Evolutionary conservation across 2,888 invertebrate genomes (phyloP).

Genomic region (Lypha dubia): DNA sequence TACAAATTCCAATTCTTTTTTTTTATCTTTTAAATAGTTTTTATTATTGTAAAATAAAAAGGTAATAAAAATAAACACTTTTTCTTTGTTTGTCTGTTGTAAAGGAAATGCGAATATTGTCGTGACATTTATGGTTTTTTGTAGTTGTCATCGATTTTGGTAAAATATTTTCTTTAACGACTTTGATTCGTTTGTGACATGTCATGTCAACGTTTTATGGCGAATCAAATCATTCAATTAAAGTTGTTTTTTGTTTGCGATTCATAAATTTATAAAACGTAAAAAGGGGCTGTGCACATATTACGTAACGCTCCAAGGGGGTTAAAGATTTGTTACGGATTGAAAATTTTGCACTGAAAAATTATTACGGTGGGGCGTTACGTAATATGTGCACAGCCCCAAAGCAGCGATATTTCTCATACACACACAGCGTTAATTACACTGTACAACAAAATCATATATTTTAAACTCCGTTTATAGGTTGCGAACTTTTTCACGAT

Average conservation of each 20-base stretch:
- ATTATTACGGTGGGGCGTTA: no score
- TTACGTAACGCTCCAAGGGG: no score
- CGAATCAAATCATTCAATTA: conserved; percentile 5
- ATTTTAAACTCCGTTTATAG: no score
- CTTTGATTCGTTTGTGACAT: neutral
- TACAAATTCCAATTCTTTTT: conserved; percentile 10
- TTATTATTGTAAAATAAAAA: conserved; percentile 1
- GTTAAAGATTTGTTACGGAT: no score
- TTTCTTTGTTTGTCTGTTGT: conserved; percentile 27
- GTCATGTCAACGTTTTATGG: neutral
- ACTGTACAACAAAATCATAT: no score
- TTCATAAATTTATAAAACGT: neutral
- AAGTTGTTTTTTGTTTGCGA: neutral
- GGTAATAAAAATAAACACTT: conserved; percentile 18
- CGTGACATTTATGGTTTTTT: conserved; percentile 35
- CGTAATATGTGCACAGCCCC: no score
- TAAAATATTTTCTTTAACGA: neutral
- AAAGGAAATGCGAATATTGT: conserved; percentile 61
- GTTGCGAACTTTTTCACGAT: no score
- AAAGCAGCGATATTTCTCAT: neutral
- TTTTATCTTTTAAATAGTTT: neutral
- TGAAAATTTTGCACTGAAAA: no score
- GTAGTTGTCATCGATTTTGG: neutral
- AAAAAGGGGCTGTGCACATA: no score
- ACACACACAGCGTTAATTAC: neutral